Evolutionary conservation across 2,888 invertebrate species (phyloP), one percentile per base, ranked within the genome.

Genomic region (Andrena camellia): DNA sequence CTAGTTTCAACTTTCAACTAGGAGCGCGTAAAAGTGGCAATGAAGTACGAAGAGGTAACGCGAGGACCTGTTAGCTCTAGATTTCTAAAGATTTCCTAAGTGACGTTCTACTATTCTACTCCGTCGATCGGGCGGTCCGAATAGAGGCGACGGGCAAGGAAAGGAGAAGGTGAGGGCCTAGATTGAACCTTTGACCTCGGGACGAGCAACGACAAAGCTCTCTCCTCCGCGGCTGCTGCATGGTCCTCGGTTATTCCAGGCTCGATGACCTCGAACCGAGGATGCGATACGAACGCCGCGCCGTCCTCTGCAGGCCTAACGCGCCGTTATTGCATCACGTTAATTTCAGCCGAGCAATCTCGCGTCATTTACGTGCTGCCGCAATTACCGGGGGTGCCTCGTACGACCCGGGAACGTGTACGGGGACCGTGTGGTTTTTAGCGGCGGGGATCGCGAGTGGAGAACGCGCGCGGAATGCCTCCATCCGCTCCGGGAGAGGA

Each of bases 151-250:
- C 52, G 31, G 70, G 31, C 60, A 50, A 52, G 50, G 35, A n/a
- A 23, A 57, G 63, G 63, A 35, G 63, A 68, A 35, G 26, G 63
- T n/a, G 29, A 76, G 52, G 52, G 80, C 77, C 70, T 71, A 83
- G 85, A 42, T n/a, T 83, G 88, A 86, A 87, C 90, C 86, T 87
- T 85, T 86, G 90, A 89, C 90, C 91, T 79, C 78, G 74, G 78
- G 74, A 78, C 86, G 71, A 84, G 88, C 87, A 90, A 88, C 90
- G 90, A 89, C 86, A 86, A 85, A 80, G 86, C 80, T 80, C 80
- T 86, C 66, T 66, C 81, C 79, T 75, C 87, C n/a, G n/a, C n/a
- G n/a, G 60, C 63, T n/a, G n/a, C 78, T 75, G 63, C 82, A 78
- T 70, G 75, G 75, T 75, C 71, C 60, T 26, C 74, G 69, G 63